Conservation (phyloP, 1,140 invertebrate species). For the Ostrea edulis region DNA sequence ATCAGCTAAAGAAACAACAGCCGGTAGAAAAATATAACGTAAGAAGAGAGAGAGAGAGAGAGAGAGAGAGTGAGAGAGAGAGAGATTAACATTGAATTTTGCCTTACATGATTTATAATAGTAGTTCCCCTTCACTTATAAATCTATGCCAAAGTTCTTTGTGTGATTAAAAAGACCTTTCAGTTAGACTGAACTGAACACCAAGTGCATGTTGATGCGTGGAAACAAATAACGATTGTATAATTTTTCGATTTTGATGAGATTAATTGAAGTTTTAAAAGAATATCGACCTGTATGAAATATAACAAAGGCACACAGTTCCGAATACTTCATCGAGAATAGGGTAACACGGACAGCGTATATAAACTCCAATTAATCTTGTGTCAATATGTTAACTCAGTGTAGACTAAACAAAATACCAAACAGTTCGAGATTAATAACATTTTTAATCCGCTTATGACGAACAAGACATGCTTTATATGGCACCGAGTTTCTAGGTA, state of each 20-base stretch:
- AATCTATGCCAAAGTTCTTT: no score
- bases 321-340: neutral
- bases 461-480: neutral
- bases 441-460: neutral
- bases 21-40: constrained; percentile 4
- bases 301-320: neutral
- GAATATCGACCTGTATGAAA: no score
- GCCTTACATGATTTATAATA: no score
- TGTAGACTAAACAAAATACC: neutral
- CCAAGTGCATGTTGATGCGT: no score
- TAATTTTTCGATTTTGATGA: no score
- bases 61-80: constrained; percentile 4
- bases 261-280: no score
- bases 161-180: no score
- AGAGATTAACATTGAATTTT: neutral
- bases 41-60: constrained; percentile 16
- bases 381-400: neutral
- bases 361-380: neutral
- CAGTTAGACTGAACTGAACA: no score
- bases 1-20: neutral
- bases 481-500: neutral
- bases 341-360: neutral
- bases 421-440: constrained; percentile 10
- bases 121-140: no score
- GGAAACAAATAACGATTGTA: no score